Conservation (phyloP, 2,888 invertebrate species). For the Opisthograptis luteolata region DNA sequence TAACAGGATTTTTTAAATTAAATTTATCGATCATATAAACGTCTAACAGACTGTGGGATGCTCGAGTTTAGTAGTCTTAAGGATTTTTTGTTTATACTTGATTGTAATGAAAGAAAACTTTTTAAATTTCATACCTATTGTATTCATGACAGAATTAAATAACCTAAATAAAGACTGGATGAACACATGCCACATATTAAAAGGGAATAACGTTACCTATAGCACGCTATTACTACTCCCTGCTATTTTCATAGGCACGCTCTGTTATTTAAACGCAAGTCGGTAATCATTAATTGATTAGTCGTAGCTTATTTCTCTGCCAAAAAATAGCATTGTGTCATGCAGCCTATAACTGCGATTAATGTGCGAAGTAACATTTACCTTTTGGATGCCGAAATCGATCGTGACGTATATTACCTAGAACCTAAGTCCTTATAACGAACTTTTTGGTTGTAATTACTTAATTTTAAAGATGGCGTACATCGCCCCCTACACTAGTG, state of each 20-base stretch:
- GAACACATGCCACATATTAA: constrained; percentile 1
- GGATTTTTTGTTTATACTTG: constrained; percentile 1
- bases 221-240: not conserved
- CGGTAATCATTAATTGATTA: not conserved
- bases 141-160: not conserved
- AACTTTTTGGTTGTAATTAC: constrained; percentile 83
- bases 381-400: constrained; percentile 44
- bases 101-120: not conserved
- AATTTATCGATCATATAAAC: constrained; percentile 9
- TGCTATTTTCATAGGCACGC: not conserved
- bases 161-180: constrained; percentile 2
- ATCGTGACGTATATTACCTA: constrained; percentile 60
- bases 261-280: not conserved
- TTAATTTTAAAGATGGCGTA: constrained; percentile 70
- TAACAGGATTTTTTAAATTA: constrained; percentile 67
- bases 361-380: constrained; percentile 28
- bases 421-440: constrained; percentile 83
- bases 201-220: not conserved
- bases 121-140: not conserved
- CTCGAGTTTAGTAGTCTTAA: constrained; percentile 7
- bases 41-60: constrained; percentile 14
- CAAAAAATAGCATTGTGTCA: constrained; percentile 1
- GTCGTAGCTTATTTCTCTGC: not conserved
- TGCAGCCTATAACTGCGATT: constrained; percentile 33
- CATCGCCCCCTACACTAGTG: constrained; percentile 72